phyloP scores from a whole-genome alignment of 1,140 invertebrate genomes.

The Venturia canescens region DNA sequence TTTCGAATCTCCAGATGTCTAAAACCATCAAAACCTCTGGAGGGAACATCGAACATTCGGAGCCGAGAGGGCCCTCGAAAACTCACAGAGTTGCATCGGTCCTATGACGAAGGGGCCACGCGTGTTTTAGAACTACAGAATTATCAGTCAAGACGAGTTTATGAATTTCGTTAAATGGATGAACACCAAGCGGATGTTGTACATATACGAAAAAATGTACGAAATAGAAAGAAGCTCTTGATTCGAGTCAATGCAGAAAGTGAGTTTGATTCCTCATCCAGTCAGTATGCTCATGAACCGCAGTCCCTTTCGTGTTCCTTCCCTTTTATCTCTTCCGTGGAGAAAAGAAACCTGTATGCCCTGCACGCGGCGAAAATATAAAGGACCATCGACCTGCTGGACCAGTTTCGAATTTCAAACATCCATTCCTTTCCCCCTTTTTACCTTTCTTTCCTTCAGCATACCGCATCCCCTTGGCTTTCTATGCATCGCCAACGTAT shows the following conservation, averaged over 20 bases:
- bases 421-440: neutral
- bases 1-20: conserved; percentile 14
- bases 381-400: conserved; percentile 48
- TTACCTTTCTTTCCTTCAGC: neutral
- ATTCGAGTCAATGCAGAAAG: neutral
- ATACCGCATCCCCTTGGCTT: neutral
- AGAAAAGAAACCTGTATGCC: neutral
- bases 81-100: neutral
- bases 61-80: neutral
- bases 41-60: too few relatives aligned
- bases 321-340: neutral
- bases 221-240: neutral
- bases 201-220: neutral
- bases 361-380: conserved; percentile 32
- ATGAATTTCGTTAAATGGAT: too few relatives aligned
- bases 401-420: conserved; percentile 34
- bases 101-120: neutral
- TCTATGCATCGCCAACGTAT: neutral
- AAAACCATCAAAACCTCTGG: too few relatives aligned
- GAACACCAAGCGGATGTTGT: too few relatives aligned
- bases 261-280: neutral
- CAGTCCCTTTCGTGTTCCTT: neutral
- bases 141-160: too few relatives aligned
- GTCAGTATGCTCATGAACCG: neutral
- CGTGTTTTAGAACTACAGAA: too few relatives aligned